Conservation (phyloP, 2,888 invertebrate genomes). For the Euplexia lucipara region DNA sequence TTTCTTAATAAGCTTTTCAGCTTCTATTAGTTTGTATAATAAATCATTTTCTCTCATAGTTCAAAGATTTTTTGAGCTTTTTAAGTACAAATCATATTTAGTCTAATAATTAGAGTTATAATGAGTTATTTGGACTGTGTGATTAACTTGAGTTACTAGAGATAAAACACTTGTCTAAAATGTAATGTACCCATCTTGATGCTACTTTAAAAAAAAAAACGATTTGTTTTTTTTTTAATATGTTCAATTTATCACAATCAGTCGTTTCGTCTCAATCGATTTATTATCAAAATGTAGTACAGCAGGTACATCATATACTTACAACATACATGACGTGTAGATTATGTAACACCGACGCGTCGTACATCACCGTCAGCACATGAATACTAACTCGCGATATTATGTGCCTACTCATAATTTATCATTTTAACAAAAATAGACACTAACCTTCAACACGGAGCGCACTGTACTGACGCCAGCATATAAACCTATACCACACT, state of each 20-base stretch:
- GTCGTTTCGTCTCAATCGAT: neutral
- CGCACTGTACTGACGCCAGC: neutral
- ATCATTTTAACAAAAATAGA: conserved; percentile 48
- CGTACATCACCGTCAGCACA: conserved; percentile 40
- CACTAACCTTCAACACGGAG: conserved; percentile 28
- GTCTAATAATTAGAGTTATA: too few relatives aligned
- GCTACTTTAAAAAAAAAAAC: too few relatives aligned
- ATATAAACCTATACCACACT: too few relatives aligned
- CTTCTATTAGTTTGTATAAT: conserved; percentile 6
- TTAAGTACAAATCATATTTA: conserved; percentile 12
- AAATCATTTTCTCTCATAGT: conserved; percentile 1
- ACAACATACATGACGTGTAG: conserved; percentile 9
- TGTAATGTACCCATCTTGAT: too few relatives aligned
- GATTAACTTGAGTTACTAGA: too few relatives aligned
- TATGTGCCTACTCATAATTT: conserved; percentile 29
- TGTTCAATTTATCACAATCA: too few relatives aligned
- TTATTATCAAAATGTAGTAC: conserved; percentile 9
- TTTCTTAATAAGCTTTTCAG: neutral
- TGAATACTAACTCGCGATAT: conserved; percentile 35
- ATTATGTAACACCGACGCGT: conserved; percentile 1
- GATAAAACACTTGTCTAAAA: too few relatives aligned
- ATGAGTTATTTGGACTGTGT: too few relatives aligned
- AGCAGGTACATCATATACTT: neutral
- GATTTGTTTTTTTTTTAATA: too few relatives aligned
- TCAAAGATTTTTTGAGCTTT: conserved; percentile 30